Conservation (phyloP, 2,113 vertebrate species). For the Bettongia penicillata region DNA sequence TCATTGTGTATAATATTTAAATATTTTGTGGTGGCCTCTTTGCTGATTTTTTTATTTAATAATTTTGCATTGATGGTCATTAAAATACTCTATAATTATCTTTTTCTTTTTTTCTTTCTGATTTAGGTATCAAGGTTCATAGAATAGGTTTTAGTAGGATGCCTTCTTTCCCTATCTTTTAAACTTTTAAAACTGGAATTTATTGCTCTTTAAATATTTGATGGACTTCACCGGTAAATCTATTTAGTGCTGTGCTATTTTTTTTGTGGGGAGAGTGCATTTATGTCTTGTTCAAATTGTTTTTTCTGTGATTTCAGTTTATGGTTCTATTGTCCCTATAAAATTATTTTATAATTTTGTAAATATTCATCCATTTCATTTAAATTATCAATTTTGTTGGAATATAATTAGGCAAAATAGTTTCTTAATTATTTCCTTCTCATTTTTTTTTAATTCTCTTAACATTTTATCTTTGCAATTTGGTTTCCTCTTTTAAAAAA, state of each 20-base stretch:
- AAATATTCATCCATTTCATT: neutral
- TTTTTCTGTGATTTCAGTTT: neutral
- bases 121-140: neutral
- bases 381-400: neutral
- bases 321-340: neutral
- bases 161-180: neutral
- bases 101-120: neutral
- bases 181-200: neutral
- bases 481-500: neutral
- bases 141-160: neutral
- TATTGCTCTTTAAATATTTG: neutral
- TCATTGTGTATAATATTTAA: neutral
- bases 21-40: neutral
- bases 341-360: neutral
- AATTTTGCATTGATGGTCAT: neutral
- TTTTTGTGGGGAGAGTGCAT: neutral
- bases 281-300: neutral
- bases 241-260: neutral
- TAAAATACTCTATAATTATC: neutral
- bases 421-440: neutral
- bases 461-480: neutral
- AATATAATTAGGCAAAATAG: neutral
- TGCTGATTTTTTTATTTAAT: neutral
- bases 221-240: neutral
- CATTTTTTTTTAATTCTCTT: neutral